Conservation (phyloP, 2,113 vertebrate species). For the Plectropomus leopardus region DNA sequence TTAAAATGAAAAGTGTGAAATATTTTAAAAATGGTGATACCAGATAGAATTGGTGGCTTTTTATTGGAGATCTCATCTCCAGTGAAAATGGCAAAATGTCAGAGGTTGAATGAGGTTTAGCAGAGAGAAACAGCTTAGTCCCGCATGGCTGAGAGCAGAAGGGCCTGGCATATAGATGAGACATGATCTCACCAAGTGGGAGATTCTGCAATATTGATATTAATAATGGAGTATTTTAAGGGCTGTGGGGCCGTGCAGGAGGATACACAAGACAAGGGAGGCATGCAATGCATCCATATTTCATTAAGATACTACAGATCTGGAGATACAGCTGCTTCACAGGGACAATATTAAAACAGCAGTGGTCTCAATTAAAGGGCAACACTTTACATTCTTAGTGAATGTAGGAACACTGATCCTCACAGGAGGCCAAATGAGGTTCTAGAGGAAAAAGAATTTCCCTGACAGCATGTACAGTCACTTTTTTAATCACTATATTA, state of each 20-base stretch:
- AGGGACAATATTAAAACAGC: slow-evolving; percentile 26
- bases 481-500: too few relatives aligned
- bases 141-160: slow-evolving; percentile 40
- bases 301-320: slow-evolving; percentile 30
- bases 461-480: not conserved
- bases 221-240: slow-evolving; percentile 64
- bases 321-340: slow-evolving; percentile 33
- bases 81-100: slow-evolving; percentile 58
- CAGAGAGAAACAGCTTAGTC: slow-evolving; percentile 50
- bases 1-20: slow-evolving; percentile 13
- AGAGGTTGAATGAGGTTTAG: slow-evolving; percentile 61
- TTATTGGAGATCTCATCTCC: slow-evolving; percentile 33
- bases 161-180: slow-evolving; percentile 54
- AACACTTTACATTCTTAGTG: slow-evolving; percentile 14
- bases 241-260: slow-evolving; percentile 14
- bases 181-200: slow-evolving; percentile 40
- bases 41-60: not conserved
- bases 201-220: slow-evolving; percentile 56
- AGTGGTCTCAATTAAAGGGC: slow-evolving; percentile 1
- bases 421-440: not conserved
- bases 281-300: slow-evolving; percentile 53
- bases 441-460: not conserved
- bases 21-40: slow-evolving; percentile 28
- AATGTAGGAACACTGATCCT: slow-evolving; percentile 13
- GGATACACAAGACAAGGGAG: slow-evolving; percentile 31